Evolutionary conservation across 2,888 invertebrate genomes (phyloP), one percentile per base, ranked within the genome.

Genomic region (Lasioglossum pauxillum): DNA sequence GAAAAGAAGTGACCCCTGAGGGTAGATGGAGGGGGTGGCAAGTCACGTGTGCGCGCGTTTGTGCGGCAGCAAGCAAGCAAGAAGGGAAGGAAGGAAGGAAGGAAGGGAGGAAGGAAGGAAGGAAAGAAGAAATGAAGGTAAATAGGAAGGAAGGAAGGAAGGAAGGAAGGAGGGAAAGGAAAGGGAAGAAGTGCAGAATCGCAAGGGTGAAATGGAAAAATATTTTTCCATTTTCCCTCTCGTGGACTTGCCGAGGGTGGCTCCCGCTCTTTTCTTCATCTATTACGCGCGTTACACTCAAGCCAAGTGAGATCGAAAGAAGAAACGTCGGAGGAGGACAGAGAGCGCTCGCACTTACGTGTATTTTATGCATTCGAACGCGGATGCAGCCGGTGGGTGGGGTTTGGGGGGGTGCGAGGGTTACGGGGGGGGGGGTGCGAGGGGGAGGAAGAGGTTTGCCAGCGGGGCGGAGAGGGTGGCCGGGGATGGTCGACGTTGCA

Each of bases 321-420:
- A 89, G 31, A 38, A 8, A 27, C 31, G 67, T 31, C 44, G 77
- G 44, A 38, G 46, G 38, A 49, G 86, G 88, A 89, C 81, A 90
- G 89, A 89, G 90, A 82, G 86, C 88, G 89, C 80, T 88, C 85
- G 89, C 90, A 89, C 91, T 92, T 91, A 84, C 87, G 85, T 90
- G 91, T 92, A 92, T 93, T 93, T 93, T 90, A 92, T 91, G 91
- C 89, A 92, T 92, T 90, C 89, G 90, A 89, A 86, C 90, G 78
- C 78, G 91, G 88, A 88, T 90, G 88, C 91, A 85, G 82, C 73
- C 81, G 38, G n/a, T 41, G 71, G 69, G 35, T 19, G 69, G 19
- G 64, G 64, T 1, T 1, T 16, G 35, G 35, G 35, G 35, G 19
- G 16, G 4, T 5, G 16, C 71, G 74, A 46, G 83, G 76, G 83